Evolutionary conservation across 2,888 invertebrate species (phyloP), one percentile per base, ranked within the genome.

Genomic region (Melanophora roralis): DNA sequence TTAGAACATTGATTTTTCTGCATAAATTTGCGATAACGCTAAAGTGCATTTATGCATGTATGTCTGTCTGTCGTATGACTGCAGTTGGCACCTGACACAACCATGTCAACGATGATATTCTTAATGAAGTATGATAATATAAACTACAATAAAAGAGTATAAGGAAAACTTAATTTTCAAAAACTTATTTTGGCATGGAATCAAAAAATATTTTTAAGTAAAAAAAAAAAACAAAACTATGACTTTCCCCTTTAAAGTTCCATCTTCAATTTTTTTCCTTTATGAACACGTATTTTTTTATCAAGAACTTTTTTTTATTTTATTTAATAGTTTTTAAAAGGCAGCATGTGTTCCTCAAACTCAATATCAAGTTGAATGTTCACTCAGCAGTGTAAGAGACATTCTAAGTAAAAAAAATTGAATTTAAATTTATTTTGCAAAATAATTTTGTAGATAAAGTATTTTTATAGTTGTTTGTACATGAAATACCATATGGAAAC

Each of bases 101-200:
- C 7, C 32, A 36, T 11, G 16, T 11, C 53, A 62, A 55, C 14
- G 57, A 62, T 78, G 73, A 69, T 74, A 59, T 68, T 40, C 74
- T 60, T 59, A 78, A 74, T 78, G 74, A 69, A 69, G 74, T 69
- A 74, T 69, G 78, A 73, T 49, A 64, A 49, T 55, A 55, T 69
- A n/a, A 43, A 57, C n/a, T n/a, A 49, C 55, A 45, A 14, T 16
- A 14, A 16, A 16, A 1, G 5, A 49, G 14, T 21, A 14, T n/a
- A 23, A 55, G 65, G 7, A 27, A 51, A 51, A 67, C n/a, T 40
- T 49, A 36, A 32, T 21, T 7, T n/a, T 1, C 5, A 5, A 49
- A 27, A 11, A 27, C 21, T 67, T 45, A 21, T 67, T 60, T 68
- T 75, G 74, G 75, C 67, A 27, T 36, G 36, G 34, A 23, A 43